Evolutionary conservation across 2,888 invertebrate genomes (phyloP).

Genomic region (Apamea monoglypha): DNA sequence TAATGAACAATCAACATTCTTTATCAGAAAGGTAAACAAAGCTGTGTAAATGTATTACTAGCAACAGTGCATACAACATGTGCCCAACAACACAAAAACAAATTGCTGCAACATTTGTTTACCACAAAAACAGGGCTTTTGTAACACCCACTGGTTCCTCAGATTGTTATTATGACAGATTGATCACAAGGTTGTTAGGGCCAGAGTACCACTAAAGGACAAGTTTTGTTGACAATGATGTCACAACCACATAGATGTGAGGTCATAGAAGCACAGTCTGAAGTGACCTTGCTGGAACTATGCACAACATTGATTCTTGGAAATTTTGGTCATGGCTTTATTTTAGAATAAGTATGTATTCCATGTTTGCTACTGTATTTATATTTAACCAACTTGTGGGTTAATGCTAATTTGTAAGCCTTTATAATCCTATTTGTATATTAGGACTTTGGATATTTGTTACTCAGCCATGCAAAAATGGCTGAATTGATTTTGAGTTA

Average conservation of each 20-base stretch:
- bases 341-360: slow-evolving; percentile 34
- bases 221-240: slow-evolving; percentile 66
- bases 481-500: not conserved
- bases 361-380: slow-evolving; percentile 5
- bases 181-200: slow-evolving; percentile 52
- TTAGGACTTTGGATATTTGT: not conserved
- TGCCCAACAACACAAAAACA: not conserved
- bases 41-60: not conserved
- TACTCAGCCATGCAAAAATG: not conserved
- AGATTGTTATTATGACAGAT: slow-evolving; percentile 21
- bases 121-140: slow-evolving; percentile 1
- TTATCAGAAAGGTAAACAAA: not conserved
- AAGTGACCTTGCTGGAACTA: slow-evolving; percentile 59
- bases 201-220: slow-evolving; percentile 53
- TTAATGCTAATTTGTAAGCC: not conserved
- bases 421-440: not conserved
- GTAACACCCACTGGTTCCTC: slow-evolving; percentile 44
- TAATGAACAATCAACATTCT: not conserved
- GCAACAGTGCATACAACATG: not conserved
- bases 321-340: slow-evolving; percentile 43
- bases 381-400: not conserved
- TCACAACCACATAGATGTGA: slow-evolving; percentile 68
- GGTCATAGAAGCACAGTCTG: slow-evolving; percentile 66
- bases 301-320: slow-evolving; percentile 37
- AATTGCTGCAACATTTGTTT: not conserved